Conservation (phyloP, 2,888 invertebrate species). For the Craniophora ligustri region DNA sequence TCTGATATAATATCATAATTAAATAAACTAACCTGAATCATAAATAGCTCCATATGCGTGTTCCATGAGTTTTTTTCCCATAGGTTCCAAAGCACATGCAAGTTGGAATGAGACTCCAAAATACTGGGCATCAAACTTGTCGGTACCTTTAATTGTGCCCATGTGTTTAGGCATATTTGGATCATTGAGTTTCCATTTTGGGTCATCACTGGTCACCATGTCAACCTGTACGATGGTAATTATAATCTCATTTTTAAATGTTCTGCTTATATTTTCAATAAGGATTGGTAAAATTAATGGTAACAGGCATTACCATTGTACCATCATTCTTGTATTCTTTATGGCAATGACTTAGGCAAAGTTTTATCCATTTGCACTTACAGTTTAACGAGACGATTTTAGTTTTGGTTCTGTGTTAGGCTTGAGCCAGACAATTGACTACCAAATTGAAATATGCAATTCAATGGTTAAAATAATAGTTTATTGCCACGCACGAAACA, state of each 20-base stretch:
- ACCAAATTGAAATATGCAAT: no score
- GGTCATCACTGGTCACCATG: slow-evolving; percentile 92
- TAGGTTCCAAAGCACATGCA: slow-evolving; percentile 90
- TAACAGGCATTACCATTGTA: no score
- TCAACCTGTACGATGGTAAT: slow-evolving; percentile 85
- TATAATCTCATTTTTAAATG: background rate
- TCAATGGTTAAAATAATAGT: no score
- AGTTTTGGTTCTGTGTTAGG: no score
- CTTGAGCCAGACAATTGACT: no score
- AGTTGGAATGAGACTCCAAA: slow-evolving; percentile 91
- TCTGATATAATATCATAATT: no score
- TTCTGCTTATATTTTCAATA: background rate
- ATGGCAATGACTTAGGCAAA: no score
- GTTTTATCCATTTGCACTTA: no score
- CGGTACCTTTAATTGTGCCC: slow-evolving; percentile 89
- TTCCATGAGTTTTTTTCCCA: slow-evolving; percentile 91
- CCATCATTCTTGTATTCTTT: no score
- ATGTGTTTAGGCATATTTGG: slow-evolving; percentile 90
- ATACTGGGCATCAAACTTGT: slow-evolving; percentile 91
- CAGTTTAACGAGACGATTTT: no score
- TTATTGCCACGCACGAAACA: no score
- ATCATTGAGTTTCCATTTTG: slow-evolving; percentile 90
- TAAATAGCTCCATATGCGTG: slow-evolving; percentile 91
- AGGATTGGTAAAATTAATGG: no score
- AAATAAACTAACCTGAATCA: slow-evolving; percentile 88